Evolutionary conservation across 2,797 vertebrate genomes (phyloP), one percentile per base, ranked within the genome.

Genomic region (Mus spretus): DNA sequence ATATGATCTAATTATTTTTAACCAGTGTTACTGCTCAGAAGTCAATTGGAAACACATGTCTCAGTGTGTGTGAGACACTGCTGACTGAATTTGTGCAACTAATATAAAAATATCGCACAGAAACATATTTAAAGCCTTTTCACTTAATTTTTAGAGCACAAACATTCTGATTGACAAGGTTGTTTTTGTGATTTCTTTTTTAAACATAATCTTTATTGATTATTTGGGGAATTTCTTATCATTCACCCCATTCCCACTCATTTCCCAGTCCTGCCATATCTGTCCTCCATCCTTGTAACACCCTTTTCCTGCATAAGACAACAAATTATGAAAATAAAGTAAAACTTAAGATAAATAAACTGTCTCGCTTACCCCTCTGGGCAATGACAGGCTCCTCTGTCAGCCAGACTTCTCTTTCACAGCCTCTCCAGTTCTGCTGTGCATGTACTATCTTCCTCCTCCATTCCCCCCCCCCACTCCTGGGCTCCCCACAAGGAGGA

Each of bases 391-490:
- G 24, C 2, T 44, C 72, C 22, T 75, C 74, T 47, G 24, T 75
- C 74, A 44, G 26, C 2, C 40, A 26, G 40, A 26, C 22, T 26
- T 75, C 74, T 47, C 74, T 26, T 72, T 72, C 74, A 26, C 6
- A 75, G 74, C 2, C 22, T 75, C 40, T 44, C n/a, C 40, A 75
- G 74, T 44, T 75, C 74, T 44, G 3, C 74, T 44, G 22, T 47
- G 40, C 40, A 75, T 3, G 3, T 26, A 14, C 12, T 5, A 44
- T 75, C 40, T 26, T 14, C 24, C 74, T 75, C 74, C 22, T 75
- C 19, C 11, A 26, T 3, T 0, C 6, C 12, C 4, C 12, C 11
- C 4, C 22, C 74, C 19, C 47, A 5, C 47, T 5, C 4, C 40
- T 44, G 44, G 5, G 47, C 9, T 10, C 47, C 10, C 9, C 50